Evolutionary conservation across 2,113 vertebrate species (phyloP).

Genomic region (Cheilinus undulatus): DNA sequence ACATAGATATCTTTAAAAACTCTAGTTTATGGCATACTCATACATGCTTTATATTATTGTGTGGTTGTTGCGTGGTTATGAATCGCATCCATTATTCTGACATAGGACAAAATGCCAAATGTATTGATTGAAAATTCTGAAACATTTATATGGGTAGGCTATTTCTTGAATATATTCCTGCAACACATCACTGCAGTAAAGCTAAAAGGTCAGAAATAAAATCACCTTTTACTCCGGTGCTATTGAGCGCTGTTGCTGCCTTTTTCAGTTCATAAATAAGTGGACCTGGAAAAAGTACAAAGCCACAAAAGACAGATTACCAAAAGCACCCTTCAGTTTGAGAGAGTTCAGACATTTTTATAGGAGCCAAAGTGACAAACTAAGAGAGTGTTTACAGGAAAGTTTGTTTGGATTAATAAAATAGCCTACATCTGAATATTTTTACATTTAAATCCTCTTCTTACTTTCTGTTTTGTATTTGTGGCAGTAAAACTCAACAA

Average conservation of each 20-base stretch:
- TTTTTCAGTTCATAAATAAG: slow-evolving; percentile 36
- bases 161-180: neutral
- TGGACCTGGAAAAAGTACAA: slow-evolving; percentile 3
- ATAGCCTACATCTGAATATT: slow-evolving; percentile 67
- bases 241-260: slow-evolving; percentile 53
- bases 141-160: too few relatives aligned
- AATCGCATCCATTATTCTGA: slow-evolving; percentile 19
- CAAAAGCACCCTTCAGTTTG: slow-evolving; percentile 3
- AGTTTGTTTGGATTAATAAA: slow-evolving; percentile 32
- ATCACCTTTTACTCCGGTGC: slow-evolving; percentile 54
- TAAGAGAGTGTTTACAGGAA: slow-evolving; percentile 17
- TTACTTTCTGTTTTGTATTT: slow-evolving; percentile 83
- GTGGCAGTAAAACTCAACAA: slow-evolving; percentile 27
- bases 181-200: slow-evolving; percentile 15
- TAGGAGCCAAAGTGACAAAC: neutral
- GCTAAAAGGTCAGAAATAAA: slow-evolving; percentile 23
- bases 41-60: slow-evolving; percentile 11
- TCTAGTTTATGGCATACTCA: too few relatives aligned
- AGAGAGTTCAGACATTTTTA: slow-evolving; percentile 15
- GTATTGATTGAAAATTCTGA: neutral
- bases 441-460: slow-evolving; percentile 73
- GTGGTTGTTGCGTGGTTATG: slow-evolving; percentile 20
- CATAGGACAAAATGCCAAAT: slow-evolving; percentile 7
- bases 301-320: neutral
- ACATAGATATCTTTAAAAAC: too few relatives aligned